phyloP scores from a whole-genome alignment of 2,113 vertebrate genomes.

The Mus pahari region DNA sequence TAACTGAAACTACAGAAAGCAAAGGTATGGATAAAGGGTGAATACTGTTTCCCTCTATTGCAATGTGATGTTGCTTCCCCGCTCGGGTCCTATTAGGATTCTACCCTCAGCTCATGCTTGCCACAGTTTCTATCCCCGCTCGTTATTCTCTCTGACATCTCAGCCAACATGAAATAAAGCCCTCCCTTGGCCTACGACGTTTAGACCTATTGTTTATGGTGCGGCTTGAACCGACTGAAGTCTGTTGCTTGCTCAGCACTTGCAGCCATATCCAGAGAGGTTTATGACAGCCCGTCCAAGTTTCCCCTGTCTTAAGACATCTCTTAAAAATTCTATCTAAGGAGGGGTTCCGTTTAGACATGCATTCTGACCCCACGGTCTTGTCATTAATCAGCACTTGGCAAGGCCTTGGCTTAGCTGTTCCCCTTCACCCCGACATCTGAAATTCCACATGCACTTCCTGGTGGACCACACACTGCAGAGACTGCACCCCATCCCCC shows the following conservation, averaged over 20 bases:
- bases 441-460: not conserved
- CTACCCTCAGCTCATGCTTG: not conserved
- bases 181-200: not conserved
- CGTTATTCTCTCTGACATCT: constrained; percentile 8
- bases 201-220: constrained; percentile 27
- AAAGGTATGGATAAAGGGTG: not conserved
- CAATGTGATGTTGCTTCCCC: not conserved
- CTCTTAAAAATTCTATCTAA: constrained; percentile 20
- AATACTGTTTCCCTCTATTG: not conserved
- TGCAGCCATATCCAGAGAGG: not conserved
- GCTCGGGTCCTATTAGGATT: not conserved
- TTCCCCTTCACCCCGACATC: not conserved
- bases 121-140: not conserved
- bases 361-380: too few relatives aligned
- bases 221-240: not conserved
- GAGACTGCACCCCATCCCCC: not conserved
- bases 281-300: constrained; percentile 23
- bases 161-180: not conserved
- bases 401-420: not conserved
- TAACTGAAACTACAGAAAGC: not conserved
- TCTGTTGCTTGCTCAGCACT: constrained; percentile 42
- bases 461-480: not conserved
- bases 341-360: not conserved
- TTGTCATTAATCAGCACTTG: not conserved
- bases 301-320: not conserved